Base-by-base conservation (phyloP, 1,140 invertebrate genomes). In the Diachasmimorpha longicaudata region DNA sequence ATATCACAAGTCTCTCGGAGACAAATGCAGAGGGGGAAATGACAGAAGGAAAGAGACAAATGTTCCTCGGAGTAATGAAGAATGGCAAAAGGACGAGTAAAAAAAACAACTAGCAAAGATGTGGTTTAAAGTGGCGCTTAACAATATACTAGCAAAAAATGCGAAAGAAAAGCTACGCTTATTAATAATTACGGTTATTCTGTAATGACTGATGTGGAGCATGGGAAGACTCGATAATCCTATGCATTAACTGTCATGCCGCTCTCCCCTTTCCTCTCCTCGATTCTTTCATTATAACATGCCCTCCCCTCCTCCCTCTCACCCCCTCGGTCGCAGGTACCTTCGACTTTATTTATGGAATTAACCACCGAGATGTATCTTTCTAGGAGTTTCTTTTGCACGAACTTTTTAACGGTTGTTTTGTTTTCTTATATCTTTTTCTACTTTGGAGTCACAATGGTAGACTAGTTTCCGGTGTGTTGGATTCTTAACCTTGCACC, bases 121-220 rank as follows among this genome's bases (percentile, higher is more conserved):
- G 48, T 55, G 48, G 48, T 55, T 55, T 55, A 81, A 82, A 79
- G 79, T 81, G 74, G 63, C 78, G 80, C 78, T 77, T 81, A 69
- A 86, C 85, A 87, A 87, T 86, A 81, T 81, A 75, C 75, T 78
- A 79, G 81, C 82, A 66, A 79, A 70, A 77, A 74, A 44, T 14
- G 16, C 16, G 46, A 37, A 55, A 52, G 39, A 31, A 69, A 68
- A 46, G 37, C 25, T 63, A 19, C 84, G 82, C 79, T 82, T 85
- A 85, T 85, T 87, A 86, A 87, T 89, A 89, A 89, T 89, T 88
- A 89, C 86, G 86, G 87, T 87, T 87, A 87, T 87, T 85, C 81
- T 69, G 80, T 88, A 87, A 89, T 87, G 84, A 88, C 85, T 84
- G 84, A 89, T 86, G 83, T 86, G 80, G 85, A 81, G 80, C 86